Conservation (phyloP, 2,888 invertebrate genomes). For the Ornithoptera priamus region DNA sequence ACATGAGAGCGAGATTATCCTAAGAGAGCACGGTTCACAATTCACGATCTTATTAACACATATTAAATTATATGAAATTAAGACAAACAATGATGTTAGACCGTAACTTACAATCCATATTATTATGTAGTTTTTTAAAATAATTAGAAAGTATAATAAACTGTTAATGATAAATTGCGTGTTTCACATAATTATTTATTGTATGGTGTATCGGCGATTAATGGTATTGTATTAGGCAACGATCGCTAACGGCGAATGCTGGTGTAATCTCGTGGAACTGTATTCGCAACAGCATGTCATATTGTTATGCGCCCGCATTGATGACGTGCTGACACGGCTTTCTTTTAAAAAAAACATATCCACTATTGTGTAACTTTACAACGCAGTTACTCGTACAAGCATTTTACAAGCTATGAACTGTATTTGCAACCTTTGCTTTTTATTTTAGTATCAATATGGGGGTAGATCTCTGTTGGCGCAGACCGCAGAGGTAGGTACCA, state of each 20-base stretch:
- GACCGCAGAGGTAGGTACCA: no score
- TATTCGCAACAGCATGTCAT: constrained; percentile 26
- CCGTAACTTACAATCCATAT: no score
- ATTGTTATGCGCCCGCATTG: constrained; percentile 35
- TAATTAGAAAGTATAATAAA: constrained; percentile 23
- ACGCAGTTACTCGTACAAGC: background rate
- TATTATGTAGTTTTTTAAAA: background rate
- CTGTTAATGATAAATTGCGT: constrained; percentile 16
- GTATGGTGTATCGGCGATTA: constrained; percentile 25
- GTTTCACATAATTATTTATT: constrained; percentile 24
- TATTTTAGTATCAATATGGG: no score
- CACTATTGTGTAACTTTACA: constrained; percentile 43
- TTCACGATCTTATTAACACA: no score
- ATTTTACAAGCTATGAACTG: background rate
- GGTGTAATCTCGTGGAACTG: constrained; percentile 17
- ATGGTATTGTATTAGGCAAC: constrained; percentile 24
- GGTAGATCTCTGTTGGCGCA: no score
- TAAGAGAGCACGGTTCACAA: no score
- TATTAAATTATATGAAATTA: no score
- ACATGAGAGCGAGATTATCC: no score
- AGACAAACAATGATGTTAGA: no score
- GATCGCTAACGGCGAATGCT: constrained; percentile 14
- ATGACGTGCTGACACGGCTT: constrained; percentile 42
- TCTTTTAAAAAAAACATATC: constrained; percentile 44
- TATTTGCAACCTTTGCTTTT: background rate